Conservation (phyloP, 37 sponge, comb jelly and placozoan species). For the Halichondria panicea region DNA sequence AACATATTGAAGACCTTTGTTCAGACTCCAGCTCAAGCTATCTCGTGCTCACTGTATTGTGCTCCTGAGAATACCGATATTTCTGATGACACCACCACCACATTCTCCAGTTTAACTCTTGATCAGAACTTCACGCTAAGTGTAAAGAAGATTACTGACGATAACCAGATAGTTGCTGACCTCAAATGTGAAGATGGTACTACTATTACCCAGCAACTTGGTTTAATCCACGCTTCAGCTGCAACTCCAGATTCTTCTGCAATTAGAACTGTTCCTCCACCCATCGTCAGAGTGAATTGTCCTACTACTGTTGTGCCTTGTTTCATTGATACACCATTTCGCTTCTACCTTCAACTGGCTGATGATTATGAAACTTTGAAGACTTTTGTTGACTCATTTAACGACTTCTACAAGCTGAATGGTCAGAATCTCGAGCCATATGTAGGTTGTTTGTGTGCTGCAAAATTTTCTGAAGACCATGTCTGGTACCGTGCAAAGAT, state of each 20-base stretch:
- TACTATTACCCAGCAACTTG: not conserved
- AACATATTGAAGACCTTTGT: constrained; percentile 40
- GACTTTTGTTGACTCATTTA: not conserved
- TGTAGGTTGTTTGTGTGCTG: constrained; percentile 49
- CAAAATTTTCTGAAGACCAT: constrained; percentile 44
- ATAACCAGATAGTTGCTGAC: constrained; percentile 12
- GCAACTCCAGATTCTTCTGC: not conserved
- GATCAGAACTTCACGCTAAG: constrained; percentile 5
- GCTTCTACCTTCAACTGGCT: constrained; percentile 51
- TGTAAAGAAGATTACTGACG: not conserved
- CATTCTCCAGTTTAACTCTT: constrained; percentile 23
- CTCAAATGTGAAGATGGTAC: not conserved
- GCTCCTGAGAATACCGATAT: not conserved
- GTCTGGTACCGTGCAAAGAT: constrained; percentile 65
- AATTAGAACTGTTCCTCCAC: not conserved
- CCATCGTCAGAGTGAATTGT: constrained; percentile 8
- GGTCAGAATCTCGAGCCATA: not conserved
- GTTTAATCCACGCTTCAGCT: not conserved
- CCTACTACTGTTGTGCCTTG: constrained; percentile 10
- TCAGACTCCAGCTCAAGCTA: constrained; percentile 21
- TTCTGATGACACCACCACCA: not conserved
- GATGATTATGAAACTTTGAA: not conserved
- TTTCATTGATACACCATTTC: constrained; percentile 28
- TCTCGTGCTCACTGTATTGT: constrained; percentile 47
- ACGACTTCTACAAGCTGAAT: constrained; percentile 7